Conservation (phyloP, 2,797 vertebrate species). For the Eurystomus glaucurus region DNA sequence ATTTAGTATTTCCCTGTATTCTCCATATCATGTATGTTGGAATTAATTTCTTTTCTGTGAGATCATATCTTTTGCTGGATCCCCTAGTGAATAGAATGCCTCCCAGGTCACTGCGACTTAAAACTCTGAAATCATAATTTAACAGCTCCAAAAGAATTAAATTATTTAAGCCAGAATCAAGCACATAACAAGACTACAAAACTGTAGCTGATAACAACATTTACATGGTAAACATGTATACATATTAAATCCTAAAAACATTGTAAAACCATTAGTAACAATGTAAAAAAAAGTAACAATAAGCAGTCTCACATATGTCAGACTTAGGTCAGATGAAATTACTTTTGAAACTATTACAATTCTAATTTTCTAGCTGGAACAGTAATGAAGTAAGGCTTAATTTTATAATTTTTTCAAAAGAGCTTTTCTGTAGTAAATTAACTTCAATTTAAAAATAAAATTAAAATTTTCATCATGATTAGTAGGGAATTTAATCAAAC, state of each 20-base stretch:
- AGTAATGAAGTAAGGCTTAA: neutral
- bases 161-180: neutral
- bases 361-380: neutral
- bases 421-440: neutral
- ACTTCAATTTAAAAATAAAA: neutral
- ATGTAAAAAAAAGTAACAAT: neutral
- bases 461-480: neutral
- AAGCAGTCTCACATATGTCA: neutral
- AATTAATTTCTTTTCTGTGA: neutral
- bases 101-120: neutral
- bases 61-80: neutral
- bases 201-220: neutral
- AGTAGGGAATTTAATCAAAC: neutral
- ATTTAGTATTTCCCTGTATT: neutral
- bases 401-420: neutral
- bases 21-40: accelerated
- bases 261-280: neutral
- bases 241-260: neutral
- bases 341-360: neutral
- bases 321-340: neutral
- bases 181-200: neutral
- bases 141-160: neutral
- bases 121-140: neutral
- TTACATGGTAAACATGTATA: neutral
- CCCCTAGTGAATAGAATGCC: accelerated